These are phyloP conservation scores for Dreissena rostriformis DNA, from an alignment of 1,140 invertebrate species.

Conservation along the genomic window DNA sequence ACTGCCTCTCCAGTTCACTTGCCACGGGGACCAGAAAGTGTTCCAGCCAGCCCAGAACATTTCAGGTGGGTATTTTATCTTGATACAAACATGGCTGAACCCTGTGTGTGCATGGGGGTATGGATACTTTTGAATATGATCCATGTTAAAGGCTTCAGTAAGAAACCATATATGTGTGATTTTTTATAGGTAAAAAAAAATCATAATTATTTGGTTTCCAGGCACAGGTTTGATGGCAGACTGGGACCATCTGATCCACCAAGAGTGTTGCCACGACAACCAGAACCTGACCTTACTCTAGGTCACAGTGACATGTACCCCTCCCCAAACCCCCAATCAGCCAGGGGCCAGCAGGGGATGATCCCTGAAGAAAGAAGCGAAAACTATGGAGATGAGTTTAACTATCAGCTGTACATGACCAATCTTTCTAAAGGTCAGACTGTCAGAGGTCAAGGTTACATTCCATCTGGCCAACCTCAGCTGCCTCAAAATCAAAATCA, in stretches of 20 bases:
- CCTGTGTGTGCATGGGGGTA: too few species aligned
- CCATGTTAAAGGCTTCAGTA: too few species aligned
- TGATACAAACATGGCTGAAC: too few species aligned
- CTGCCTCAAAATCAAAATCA: slow-evolving; percentile 6
- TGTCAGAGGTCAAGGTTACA: neutral
- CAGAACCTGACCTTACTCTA: slow-evolving; percentile 51
- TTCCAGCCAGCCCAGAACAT: slow-evolving; percentile 52
- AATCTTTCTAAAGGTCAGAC: slow-evolving; percentile 9
- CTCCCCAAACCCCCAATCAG: neutral
- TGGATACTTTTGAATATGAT: too few species aligned
- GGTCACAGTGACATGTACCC: slow-evolving; percentile 24
- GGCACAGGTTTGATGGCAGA: slow-evolving; percentile 38
- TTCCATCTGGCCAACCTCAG: neutral
- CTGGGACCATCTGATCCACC: slow-evolving; percentile 24
- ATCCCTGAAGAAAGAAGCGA: neutral
- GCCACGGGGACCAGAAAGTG: slow-evolving; percentile 46
- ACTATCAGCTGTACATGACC: neutral
- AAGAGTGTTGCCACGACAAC: slow-evolving; percentile 1
- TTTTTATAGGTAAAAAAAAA: too few species aligned
- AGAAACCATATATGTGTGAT: too few species aligned
- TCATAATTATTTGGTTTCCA: too few species aligned
- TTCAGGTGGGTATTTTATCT: slow-evolving; percentile 11
- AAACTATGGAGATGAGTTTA: too few species aligned
- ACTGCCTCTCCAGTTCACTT: slow-evolving; percentile 69
- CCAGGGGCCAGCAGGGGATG: slow-evolving; percentile 3